phyloP scores from a whole-genome alignment of 2,888 invertebrate species.

The Julus scanicus region DNA sequence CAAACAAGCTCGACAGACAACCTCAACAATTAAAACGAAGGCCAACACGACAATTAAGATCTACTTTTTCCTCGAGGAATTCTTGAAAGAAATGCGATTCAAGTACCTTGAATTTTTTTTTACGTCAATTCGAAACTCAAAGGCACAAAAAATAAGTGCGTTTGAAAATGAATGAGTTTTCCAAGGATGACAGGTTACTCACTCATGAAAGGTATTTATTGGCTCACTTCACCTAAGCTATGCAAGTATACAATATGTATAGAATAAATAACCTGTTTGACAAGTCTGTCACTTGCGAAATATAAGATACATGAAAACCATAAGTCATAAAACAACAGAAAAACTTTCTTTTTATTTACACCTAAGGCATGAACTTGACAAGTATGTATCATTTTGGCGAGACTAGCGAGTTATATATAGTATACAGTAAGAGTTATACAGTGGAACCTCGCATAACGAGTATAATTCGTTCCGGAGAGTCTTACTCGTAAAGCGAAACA shows the following conservation, averaged over 20 bases:
- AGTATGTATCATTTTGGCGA: no score
- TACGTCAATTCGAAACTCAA: neutral
- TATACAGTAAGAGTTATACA: no score
- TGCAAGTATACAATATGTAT: neutral
- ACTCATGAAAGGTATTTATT: neutral
- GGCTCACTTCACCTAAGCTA: neutral
- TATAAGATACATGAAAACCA: no score
- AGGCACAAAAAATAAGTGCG: neutral
- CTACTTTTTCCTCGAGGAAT: neutral
- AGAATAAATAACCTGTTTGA: neutral
- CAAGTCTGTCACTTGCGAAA: neutral
- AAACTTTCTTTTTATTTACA: neutral
- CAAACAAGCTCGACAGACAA: neutral
- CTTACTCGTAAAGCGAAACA: no score
- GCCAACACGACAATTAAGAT: neutral
- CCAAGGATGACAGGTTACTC: conserved; percentile 16
- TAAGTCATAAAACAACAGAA: neutral
- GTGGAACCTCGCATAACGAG: no score
- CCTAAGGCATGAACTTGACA: neutral
- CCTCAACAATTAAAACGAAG: neutral
- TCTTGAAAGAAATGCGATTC: neutral
- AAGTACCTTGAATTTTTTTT: conserved; percentile 1
- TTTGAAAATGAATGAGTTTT: neutral
- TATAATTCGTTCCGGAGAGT: no score
- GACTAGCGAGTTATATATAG: no score